phyloP scores from a whole-genome alignment of 2,113 vertebrate genomes.

The Tetrao urogallus region DNA sequence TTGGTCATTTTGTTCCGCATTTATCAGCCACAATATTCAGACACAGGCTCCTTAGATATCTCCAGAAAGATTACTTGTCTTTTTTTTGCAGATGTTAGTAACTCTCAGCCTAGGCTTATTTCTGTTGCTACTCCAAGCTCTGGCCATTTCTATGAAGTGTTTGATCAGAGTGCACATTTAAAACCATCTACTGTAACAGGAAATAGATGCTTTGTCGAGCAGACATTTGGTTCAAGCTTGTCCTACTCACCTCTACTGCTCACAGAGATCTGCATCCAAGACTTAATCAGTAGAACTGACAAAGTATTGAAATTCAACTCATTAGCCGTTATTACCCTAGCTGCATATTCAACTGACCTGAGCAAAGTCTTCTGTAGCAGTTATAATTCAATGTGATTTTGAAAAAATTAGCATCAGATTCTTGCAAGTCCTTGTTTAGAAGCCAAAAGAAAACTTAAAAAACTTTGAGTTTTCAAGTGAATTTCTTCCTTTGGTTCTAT shows the following conservation, averaged over 20 bases:
- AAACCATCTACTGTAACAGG: not conserved
- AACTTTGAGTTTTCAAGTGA: not conserved
- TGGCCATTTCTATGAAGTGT: not conserved
- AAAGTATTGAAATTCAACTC: not conserved
- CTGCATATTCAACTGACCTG: accelerated
- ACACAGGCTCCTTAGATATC: accelerated
- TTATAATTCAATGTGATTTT: not conserved
- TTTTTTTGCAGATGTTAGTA: not conserved
- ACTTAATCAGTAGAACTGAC: not conserved
- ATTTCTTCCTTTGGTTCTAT: not conserved
- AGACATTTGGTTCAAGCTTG: not conserved
- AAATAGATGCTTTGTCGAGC: not conserved
- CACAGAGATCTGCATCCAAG: not conserved
- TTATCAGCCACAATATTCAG: not conserved
- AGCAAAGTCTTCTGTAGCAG: not conserved
- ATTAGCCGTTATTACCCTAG: not conserved
- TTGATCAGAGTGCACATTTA: not conserved
- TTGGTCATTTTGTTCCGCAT: not conserved
- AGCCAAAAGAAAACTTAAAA: not conserved
- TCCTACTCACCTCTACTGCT: not conserved
- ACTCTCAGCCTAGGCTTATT: not conserved
- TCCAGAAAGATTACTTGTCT: not conserved
- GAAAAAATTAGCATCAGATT: not conserved
- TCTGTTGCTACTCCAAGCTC: not conserved
- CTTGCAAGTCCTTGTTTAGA: not conserved